Evolutionary conservation across 2,113 vertebrate species (phyloP).

Genomic region (Forbesichthys papilliferus): DNA sequence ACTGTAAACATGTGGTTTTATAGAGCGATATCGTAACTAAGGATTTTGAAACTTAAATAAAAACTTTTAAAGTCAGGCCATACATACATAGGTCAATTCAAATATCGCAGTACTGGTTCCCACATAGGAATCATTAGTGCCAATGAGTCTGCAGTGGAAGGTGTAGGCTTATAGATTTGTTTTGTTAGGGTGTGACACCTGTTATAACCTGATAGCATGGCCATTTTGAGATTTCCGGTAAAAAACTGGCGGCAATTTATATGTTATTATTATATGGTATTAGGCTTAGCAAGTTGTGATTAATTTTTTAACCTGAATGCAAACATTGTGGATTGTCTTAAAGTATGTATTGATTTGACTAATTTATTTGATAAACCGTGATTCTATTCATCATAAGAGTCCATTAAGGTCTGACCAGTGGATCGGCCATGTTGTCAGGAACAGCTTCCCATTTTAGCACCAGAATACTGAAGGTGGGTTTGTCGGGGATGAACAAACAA

Average conservation of each 20-base stretch:
- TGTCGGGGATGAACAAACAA: slow-evolving; percentile 73
- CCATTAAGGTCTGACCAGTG: slow-evolving; percentile 45
- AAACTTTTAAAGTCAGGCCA: too few species aligned
- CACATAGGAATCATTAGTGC: too few species aligned
- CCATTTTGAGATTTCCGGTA: too few species aligned
- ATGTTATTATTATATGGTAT: not conserved
- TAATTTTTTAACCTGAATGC: not conserved
- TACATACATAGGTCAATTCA: too few species aligned
- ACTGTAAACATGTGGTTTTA: too few species aligned
- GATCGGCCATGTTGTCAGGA: slow-evolving; percentile 3
- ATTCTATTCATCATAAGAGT: not conserved
- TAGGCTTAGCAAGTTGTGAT: not conserved
- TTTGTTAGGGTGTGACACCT: too few species aligned
- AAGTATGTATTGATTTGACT: not conserved
- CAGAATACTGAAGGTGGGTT: fast-evolving
- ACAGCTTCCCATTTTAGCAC: slow-evolving; percentile 66
- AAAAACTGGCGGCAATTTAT: not conserved
- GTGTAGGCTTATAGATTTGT: too few species aligned
- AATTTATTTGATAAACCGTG: not conserved
- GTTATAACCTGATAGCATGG: too few species aligned
- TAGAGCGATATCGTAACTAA: too few species aligned
- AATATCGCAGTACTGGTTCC: too few species aligned
- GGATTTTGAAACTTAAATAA: too few species aligned
- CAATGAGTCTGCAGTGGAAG: too few species aligned
- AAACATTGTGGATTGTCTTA: not conserved